phyloP scores from a whole-genome alignment of 2,888 invertebrate genomes.

The Rhagophthalmus giganteus region DNA sequence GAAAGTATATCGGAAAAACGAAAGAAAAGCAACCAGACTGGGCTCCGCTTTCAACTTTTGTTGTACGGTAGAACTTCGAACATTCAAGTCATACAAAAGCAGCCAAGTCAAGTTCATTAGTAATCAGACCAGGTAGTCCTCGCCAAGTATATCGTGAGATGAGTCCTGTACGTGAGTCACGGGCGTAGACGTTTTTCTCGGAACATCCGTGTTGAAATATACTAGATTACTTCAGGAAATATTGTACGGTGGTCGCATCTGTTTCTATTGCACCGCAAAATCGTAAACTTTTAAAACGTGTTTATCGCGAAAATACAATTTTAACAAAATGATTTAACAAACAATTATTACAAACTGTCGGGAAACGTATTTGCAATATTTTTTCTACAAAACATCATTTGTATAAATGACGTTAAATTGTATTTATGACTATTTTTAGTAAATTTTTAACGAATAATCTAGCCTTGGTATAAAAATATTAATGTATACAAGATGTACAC shows the following conservation, averaged over 20 bases:
- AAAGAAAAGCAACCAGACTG: conserved; percentile 1
- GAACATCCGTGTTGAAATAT: conserved; percentile 26
- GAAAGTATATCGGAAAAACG: not conserved
- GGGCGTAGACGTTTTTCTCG: conserved; percentile 25
- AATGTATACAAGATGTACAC: too few relatives aligned
- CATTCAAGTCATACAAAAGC: conserved; percentile 20
- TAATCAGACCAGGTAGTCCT: conserved; percentile 23
- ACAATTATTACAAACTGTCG: not conserved
- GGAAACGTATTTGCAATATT: too few relatives aligned
- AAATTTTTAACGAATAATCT: too few relatives aligned
- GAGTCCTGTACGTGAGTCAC: conserved; percentile 19
- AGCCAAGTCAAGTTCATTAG: conserved; percentile 19
- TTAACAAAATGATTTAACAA: not conserved
- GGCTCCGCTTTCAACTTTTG: conserved; percentile 2
- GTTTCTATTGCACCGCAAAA: conserved; percentile 10
- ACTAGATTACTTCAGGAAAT: conserved; percentile 19
- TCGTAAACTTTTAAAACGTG: conserved; percentile 3
- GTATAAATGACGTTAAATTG: too few relatives aligned
- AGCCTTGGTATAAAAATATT: too few relatives aligned
- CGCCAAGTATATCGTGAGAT: conserved; percentile 25
- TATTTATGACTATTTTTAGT: too few relatives aligned
- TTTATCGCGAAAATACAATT: conserved; percentile 9
- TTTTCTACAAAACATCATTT: too few relatives aligned
- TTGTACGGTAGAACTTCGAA: conserved; percentile 1
- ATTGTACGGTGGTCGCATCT: not conserved